Conservation (phyloP, 2,888 invertebrate species). For the Torymus tubicola region DNA sequence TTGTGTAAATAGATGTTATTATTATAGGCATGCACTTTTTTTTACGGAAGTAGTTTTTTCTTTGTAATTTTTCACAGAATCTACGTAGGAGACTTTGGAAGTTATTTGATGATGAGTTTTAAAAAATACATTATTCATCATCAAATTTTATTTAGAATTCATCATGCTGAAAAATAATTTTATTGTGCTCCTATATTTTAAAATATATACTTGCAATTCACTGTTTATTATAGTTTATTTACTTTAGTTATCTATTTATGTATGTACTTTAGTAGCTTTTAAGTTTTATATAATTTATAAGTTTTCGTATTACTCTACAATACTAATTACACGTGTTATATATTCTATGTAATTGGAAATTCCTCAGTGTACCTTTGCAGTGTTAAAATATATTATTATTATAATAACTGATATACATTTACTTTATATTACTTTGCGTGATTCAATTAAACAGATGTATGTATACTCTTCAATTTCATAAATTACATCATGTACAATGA, state of each 20-base stretch:
- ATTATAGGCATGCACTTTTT: constrained; percentile 3
- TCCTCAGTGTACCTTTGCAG: constrained; percentile 49
- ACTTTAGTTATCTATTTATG: background rate
- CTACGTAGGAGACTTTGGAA: constrained; percentile 26
- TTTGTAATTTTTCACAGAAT: constrained; percentile 14
- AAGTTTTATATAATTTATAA: background rate
- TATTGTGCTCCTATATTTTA: constrained; percentile 14
- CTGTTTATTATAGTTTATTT: constrained; percentile 15
- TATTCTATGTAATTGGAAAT: constrained; percentile 10
- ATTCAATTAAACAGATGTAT: too few species aligned
- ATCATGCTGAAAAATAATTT: constrained; percentile 11
- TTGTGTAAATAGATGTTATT: background rate
- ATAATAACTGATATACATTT: background rate
- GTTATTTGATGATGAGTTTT: constrained; percentile 19
- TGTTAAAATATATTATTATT: constrained; percentile 39
- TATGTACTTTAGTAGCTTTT: constrained; percentile 5
- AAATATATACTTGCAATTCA: constrained; percentile 9
- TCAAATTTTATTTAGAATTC: constrained; percentile 18
- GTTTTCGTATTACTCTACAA: background rate
- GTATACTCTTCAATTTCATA: too few species aligned
- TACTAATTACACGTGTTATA: constrained; percentile 5
- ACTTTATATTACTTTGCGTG: too few species aligned
- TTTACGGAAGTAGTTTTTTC: constrained; percentile 24
- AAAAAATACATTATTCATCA: constrained; percentile 24
- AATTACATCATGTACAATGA: too few species aligned